Evolutionary conservation across 1,140 invertebrate genomes (phyloP), one percentile per base, ranked within the genome.

Genomic region (Apis dorsata): DNA sequence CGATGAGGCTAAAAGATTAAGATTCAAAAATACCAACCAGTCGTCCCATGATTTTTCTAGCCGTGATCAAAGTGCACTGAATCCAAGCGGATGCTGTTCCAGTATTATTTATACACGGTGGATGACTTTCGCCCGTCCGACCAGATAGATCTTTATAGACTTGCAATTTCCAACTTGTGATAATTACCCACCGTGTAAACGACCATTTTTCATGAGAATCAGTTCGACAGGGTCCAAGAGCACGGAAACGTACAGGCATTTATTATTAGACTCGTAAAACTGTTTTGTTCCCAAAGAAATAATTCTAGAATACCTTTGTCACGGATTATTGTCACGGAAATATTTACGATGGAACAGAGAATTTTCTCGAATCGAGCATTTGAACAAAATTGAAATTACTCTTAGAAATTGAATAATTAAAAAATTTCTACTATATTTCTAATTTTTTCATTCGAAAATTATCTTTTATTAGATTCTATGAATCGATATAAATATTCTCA

Each of bases 101-200:
- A 78, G 72, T 82, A 92, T 91, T 93, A 93, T 93, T 93, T 94
- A 94, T 93, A 91, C 68, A 92, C 84, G 65, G 75, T 70, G 71
- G 75, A 89, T 85, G 55, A 93, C 92, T 92, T 93, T 93, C 93
- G 90, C 92, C 72, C 24, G 59, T 88, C 83, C 28, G 76, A 83
- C 83, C 51, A 87, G 76, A 75, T 85, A 71, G 59, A 86, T 74
- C 69, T 84, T 91, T 91, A 91, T 89, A 86, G 86, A 81, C 79
- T 79, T 63, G 70, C 53, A 79, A 24, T 66, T 24, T 49, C 84
- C 85, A 78, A 71, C 89, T 81, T 60, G 72, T 69, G 70, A 86
- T 60, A 76, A 86, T 89, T 88, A 88, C 85, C 60, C 51, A 80
- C 76, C 71, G 62, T 81, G 34, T 79, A 89, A 84, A 75, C 12